phyloP scores from a whole-genome alignment of 2,797 vertebrate genomes.

The Pogoniulus pusillus region DNA sequence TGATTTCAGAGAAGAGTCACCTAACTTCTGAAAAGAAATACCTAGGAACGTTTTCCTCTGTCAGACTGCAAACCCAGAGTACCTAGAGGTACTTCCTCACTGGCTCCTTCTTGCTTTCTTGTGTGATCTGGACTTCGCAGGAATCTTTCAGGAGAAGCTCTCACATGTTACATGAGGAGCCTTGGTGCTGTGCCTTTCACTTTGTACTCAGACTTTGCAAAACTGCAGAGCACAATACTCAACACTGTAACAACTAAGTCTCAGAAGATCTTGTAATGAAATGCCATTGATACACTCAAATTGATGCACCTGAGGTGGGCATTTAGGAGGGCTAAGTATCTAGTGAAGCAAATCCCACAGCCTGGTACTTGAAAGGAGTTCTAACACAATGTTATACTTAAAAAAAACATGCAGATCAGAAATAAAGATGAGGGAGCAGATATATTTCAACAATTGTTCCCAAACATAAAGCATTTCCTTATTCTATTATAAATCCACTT shows the following conservation, averaged over 20 bases:
- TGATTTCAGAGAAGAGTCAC: not conserved
- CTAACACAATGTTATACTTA: not conserved
- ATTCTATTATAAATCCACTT: conserved; percentile 63
- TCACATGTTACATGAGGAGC: not conserved
- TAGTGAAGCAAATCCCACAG: not conserved
- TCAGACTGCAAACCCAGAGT: not conserved
- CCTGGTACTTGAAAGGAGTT: not conserved
- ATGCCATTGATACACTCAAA: not conserved
- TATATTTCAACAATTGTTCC: conserved; percentile 23
- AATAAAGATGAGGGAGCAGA: conserved; percentile 21
- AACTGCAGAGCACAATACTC: not conserved
- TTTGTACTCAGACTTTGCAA: not conserved
- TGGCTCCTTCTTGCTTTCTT: not conserved
- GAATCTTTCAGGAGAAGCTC: not conserved
- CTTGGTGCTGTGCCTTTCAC: not conserved
- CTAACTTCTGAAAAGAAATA: not conserved
- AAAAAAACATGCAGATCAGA: not conserved
- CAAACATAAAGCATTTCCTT: conserved; percentile 35
- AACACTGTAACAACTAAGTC: not conserved
- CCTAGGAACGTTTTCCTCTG: not conserved
- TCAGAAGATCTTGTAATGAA: not conserved
- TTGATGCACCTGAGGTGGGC: not conserved
- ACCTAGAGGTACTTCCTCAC: not conserved
- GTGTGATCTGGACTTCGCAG: not conserved
- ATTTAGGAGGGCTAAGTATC: not conserved